Evolutionary conservation across 64 coral and sea anemone species (phyloP).

Genomic region (Montipora sp.): DNA sequence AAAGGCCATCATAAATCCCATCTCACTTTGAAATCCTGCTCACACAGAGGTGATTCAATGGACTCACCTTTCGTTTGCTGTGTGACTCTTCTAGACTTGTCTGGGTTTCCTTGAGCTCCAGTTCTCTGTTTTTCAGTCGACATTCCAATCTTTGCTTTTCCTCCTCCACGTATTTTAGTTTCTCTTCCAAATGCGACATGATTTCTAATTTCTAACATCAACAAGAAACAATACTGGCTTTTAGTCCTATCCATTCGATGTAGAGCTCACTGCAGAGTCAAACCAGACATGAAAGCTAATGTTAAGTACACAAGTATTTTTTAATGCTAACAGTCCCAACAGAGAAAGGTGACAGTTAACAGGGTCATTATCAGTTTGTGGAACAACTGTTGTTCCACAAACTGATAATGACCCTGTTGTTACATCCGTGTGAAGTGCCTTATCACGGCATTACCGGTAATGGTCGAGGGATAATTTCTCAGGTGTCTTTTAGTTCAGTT

Average conservation of each 20-base stretch:
- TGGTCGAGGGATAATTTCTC: too few species aligned
- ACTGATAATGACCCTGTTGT: background rate
- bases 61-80: constrained; percentile 59
- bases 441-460: too few species aligned
- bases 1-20: too few species aligned
- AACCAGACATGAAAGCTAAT: background rate
- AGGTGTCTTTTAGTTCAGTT: too few species aligned
- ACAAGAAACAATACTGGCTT: background rate
- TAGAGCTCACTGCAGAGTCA: too few species aligned
- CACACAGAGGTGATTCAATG: too few species aligned
- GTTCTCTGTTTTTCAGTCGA: constrained; percentile 69
- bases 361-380: too few species aligned
- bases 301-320: background rate
- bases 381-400: background rate
- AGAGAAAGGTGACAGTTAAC: too few species aligned
- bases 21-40: too few species aligned
- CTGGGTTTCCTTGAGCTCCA: constrained; percentile 72
- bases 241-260: too few species aligned
- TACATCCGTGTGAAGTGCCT: too few species aligned
- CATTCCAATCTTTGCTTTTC: constrained; percentile 78
- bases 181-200: constrained; percentile 66
- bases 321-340: too few species aligned
- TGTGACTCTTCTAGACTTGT: constrained; percentile 41
- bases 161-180: constrained; percentile 76
- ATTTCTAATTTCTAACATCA: constrained; percentile 69